These are phyloP conservation scores for Sebastes matsubarae DNA, from an alignment of 2,797 vertebrate genomes.

Conservation along the genomic window DNA sequence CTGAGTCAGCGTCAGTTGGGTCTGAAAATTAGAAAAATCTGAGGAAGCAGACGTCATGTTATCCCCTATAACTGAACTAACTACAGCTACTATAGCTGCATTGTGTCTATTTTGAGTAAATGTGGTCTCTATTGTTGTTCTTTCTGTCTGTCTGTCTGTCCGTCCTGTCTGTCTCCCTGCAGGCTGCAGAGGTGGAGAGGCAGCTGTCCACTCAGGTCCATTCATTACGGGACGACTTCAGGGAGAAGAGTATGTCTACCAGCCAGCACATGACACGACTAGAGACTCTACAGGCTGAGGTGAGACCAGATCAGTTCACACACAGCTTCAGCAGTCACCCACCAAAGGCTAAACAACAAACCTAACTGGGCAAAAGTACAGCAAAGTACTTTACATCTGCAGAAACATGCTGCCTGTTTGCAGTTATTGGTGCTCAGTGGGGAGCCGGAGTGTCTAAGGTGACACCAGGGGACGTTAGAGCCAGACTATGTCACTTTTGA, in stretches of 20 bases:
- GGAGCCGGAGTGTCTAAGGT: not conserved
- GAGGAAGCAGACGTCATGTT: no score
- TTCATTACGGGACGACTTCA: conserved; percentile 93
- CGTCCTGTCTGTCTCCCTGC: conserved; percentile 31
- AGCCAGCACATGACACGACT: conserved; percentile 94
- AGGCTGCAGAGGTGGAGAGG: conserved; percentile 96
- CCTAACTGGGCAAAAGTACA: not conserved
- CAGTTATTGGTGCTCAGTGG: not conserved
- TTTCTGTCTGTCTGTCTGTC: not conserved
- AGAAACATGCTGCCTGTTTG: not conserved
- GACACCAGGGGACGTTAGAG: not conserved
- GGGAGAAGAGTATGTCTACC: conserved; percentile 94
- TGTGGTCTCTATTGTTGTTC: not conserved
- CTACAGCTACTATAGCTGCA: no score
- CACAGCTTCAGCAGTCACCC: not conserved
- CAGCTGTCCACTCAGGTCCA: conserved; percentile 97
- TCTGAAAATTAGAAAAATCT: no score
- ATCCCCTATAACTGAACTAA: no score
- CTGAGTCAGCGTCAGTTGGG: no score
- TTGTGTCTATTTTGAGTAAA: no score
- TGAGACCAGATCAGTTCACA: conserved; percentile 61
- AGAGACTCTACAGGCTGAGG: conserved; percentile 95
- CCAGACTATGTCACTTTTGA: not conserved
- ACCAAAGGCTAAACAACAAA: not conserved
- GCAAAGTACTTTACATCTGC: not conserved